Conservation (phyloP, 2,888 invertebrate species). For the Stenolophus ochropezus region DNA sequence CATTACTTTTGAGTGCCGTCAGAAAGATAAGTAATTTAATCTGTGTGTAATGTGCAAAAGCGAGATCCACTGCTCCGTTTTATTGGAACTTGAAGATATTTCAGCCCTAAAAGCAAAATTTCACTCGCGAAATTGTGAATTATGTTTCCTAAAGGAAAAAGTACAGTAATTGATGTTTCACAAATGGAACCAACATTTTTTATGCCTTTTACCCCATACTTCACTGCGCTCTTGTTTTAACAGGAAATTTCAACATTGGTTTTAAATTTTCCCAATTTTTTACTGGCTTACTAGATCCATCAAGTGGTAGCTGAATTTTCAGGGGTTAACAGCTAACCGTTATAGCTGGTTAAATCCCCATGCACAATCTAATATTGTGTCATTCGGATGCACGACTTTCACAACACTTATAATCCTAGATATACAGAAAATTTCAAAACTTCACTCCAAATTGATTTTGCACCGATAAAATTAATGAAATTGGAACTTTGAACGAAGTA, state of each 20-base stretch:
- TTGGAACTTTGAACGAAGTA: neutral
- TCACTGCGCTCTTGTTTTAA: neutral
- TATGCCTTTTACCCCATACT: neutral
- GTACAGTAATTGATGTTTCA: conserved; percentile 25
- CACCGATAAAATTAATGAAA: neutral
- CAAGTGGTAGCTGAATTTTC: neutral
- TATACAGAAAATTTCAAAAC: neutral
- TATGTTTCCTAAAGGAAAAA: conserved; percentile 46
- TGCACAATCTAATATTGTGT: neutral
- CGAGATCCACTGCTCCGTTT: conserved; percentile 31
- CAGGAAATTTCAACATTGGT: conserved; percentile 15
- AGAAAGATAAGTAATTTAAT: conserved; percentile 55
- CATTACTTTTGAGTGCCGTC: conserved; percentile 54
- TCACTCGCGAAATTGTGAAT: conserved; percentile 35
- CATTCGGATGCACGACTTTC: no score
- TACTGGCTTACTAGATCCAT: neutral
- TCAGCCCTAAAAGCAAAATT: conserved; percentile 29
- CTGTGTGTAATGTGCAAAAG: conserved; percentile 25
- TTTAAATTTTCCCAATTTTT: neutral
- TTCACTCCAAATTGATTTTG: neutral
- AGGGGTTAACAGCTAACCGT: no score
- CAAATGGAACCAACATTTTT: conserved; percentile 20
- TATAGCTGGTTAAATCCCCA: neutral
- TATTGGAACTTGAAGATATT: conserved; percentile 46
- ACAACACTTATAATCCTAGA: neutral